phyloP scores from a whole-genome alignment of 2,113 vertebrate species.

The Spea bombifrons region DNA sequence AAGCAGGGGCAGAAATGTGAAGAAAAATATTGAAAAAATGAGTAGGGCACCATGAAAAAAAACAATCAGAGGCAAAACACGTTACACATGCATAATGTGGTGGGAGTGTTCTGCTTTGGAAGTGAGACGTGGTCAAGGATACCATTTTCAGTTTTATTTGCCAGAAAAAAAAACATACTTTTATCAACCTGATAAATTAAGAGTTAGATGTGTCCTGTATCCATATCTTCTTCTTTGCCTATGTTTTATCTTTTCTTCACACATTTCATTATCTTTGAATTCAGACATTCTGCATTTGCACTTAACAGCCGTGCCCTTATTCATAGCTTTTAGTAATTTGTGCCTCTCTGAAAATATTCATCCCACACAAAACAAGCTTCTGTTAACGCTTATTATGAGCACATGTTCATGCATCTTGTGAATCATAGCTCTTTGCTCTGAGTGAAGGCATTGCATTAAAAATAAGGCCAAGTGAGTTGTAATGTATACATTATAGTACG shows the following conservation, averaged over 20 bases:
- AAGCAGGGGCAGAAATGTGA: no score
- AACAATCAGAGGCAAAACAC: no score
- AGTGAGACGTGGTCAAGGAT: not conserved
- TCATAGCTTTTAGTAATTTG: conserved; percentile 25
- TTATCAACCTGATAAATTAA: not conserved
- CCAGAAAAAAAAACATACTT: not conserved
- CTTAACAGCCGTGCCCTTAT: not conserved
- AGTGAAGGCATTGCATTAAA: conserved; percentile 12
- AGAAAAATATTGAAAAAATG: no score
- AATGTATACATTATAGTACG: conserved; percentile 15
- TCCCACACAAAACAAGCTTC: conserved; percentile 14
- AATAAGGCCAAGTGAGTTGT: not conserved
- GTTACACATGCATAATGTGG: no score
- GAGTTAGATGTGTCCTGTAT: not conserved
- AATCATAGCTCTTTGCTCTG: conserved; percentile 14
- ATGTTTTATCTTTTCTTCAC: no score
- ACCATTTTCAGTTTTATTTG: not conserved
- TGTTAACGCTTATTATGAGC: conserved; percentile 23
- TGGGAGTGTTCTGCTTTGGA: no score
- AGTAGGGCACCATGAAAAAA: no score
- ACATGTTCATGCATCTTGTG: conserved; percentile 18
- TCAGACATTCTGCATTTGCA: conserved; percentile 5
- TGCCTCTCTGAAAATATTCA: conserved; percentile 5
- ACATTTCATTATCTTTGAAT: conserved; percentile 3
- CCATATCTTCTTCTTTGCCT: no score